Evolutionary conservation across 2,888 invertebrate genomes (phyloP), one percentile per base, ranked within the genome.

Genomic region (Eumacrocentrus americanus): DNA sequence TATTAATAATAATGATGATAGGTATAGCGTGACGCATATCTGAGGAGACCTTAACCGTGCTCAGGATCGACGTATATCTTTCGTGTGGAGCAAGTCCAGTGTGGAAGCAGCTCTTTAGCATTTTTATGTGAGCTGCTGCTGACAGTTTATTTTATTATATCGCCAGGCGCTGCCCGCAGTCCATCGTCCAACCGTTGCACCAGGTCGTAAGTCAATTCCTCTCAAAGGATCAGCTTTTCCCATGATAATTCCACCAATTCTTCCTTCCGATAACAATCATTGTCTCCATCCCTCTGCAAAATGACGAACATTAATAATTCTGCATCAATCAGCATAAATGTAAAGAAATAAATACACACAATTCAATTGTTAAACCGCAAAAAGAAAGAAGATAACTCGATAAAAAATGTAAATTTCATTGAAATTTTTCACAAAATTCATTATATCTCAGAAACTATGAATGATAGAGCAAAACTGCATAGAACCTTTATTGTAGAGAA

Each of bases 101-200:
- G 20, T 12, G 7, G 51, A 34, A 12, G 46, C 34, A 58, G 61
- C 77, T 76, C 68, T 72, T 79, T 80, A 80, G 80, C 80, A 80
- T 80, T 80, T 80, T 80, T 80, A 80, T 80, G 80, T 68, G 70
- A 68, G 70, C 79, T 80, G 80, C 74, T 66, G 77, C 75, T 80
- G 80, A 80, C 80, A 80, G 75, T 78, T 78, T 79, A 79, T 79
- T 79, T 79, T 79, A 75, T 78, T 78, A 73, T 71, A 73, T 73
- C 66, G 69, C 71, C 64, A 66, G 65, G 60, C 66, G 62, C 69
- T 74, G 73, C 72, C 67, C 72, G 46, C 46, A 46, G 72, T 74
- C 69, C 72, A 68, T 71, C 72, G 69, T 71, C 65, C 58, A 44
- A 62, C 46, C 62, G 48, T 61, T 58, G 58, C 63, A 58, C 54